Conservation (phyloP, 2,888 invertebrate genomes). For the Xylota segnis region DNA sequence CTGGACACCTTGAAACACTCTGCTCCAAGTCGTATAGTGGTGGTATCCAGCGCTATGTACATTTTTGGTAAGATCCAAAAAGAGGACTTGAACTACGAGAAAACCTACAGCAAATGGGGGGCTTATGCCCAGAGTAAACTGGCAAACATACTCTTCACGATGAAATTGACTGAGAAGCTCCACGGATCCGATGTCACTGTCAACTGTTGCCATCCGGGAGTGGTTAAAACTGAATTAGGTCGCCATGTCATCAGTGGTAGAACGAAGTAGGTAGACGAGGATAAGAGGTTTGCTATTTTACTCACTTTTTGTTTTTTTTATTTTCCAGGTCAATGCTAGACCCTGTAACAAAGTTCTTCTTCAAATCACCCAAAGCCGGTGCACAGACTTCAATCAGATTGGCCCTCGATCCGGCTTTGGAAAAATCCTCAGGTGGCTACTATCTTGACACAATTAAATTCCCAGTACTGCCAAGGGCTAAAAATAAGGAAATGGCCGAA, state of each 20-base stretch:
- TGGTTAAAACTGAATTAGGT: slow-evolving; percentile 90
- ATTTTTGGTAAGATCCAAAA: slow-evolving; percentile 88
- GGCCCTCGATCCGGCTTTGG: slow-evolving; percentile 82
- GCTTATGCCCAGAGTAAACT: slow-evolving; percentile 92
- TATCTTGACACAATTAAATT: slow-evolving; percentile 87
- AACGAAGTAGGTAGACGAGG: slow-evolving; percentile 55
- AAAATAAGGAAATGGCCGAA: slow-evolving; percentile 85
- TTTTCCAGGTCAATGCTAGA: slow-evolving; percentile 78
- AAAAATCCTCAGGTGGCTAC: slow-evolving; percentile 81
- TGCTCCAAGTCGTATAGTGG: slow-evolving; percentile 90
- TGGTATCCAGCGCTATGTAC: slow-evolving; percentile 90
- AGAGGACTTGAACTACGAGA: slow-evolving; percentile 90
- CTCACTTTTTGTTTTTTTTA: slow-evolving; percentile 64
- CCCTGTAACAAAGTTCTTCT: slow-evolving; percentile 78
- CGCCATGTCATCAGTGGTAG: slow-evolving; percentile 85
- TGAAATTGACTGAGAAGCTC: slow-evolving; percentile 88
- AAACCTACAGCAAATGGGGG: slow-evolving; percentile 87
- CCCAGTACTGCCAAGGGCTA: slow-evolving; percentile 85
- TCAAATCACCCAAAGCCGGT: slow-evolving; percentile 82
- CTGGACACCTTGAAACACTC: slow-evolving; percentile 86
- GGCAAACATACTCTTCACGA: slow-evolving; percentile 91
- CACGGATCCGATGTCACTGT: slow-evolving; percentile 87
- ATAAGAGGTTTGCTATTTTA: slow-evolving; percentile 67
- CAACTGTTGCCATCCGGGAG: slow-evolving; percentile 90
- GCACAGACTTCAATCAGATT: slow-evolving; percentile 83